Conservation (phyloP, 2,797 vertebrate genomes). For the Lerista edwardsae region DNA sequence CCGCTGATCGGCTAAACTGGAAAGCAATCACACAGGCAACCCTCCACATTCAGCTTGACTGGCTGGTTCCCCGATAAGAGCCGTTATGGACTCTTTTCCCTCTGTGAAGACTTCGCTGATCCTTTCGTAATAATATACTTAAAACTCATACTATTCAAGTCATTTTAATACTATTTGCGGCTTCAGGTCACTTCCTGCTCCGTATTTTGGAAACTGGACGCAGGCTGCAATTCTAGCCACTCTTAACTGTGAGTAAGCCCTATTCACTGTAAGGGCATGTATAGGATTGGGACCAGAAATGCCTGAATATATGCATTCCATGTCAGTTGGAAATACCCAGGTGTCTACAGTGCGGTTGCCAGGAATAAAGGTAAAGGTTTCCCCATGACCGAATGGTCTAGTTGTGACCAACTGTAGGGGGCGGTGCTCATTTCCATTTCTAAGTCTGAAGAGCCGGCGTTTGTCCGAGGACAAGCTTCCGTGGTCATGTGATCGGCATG, state of each 20-base stretch:
- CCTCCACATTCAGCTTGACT: background rate
- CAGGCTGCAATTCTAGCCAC: background rate
- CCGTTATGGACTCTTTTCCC: background rate
- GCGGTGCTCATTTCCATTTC: no score
- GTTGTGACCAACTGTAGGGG: no score
- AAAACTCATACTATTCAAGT: background rate
- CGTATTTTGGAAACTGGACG: background rate
- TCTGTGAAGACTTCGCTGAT: background rate
- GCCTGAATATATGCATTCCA: background rate
- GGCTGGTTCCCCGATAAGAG: background rate
- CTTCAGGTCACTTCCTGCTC: background rate
- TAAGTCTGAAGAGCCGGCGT: no score
- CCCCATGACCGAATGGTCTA: no score
- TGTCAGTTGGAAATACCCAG: background rate
- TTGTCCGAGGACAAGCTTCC: no score
- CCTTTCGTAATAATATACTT: conserved; percentile 13
- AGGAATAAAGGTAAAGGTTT: no score
- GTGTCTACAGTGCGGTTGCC: background rate
- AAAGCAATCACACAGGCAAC: conserved; percentile 7
- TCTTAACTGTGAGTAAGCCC: no score
- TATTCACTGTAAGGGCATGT: no score
- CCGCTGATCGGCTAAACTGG: background rate
- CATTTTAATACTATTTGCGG: background rate
- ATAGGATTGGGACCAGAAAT: no score
- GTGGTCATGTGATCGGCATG: no score